Conservation (phyloP, 2,888 invertebrate species). For the Rhimphoctona megacephalus region DNA sequence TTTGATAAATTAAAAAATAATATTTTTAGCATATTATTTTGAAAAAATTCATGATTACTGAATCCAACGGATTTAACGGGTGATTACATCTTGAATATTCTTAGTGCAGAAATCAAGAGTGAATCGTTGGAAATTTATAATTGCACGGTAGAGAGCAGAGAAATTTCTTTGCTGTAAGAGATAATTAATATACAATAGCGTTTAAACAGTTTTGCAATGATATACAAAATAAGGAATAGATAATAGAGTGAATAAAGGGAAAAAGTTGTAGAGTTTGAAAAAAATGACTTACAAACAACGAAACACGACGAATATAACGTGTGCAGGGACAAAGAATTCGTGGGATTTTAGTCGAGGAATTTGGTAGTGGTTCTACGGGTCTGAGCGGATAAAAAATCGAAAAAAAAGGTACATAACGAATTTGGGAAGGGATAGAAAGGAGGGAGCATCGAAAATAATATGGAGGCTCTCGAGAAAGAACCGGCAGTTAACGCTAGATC, state of each 20-base stretch:
- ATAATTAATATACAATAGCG: background rate
- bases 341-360: conserved; percentile 1
- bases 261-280: background rate
- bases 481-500: conserved; percentile 50
- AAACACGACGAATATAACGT: conserved; percentile 1
- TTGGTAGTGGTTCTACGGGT: conserved; percentile 44
- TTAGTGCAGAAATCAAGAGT: background rate
- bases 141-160: background rate
- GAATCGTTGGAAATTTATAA: background rate
- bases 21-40: background rate
- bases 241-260: background rate
- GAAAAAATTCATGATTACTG: background rate
- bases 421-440: conserved; percentile 20
- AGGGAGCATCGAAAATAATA: conserved; percentile 2
- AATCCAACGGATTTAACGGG: background rate
- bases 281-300: background rate
- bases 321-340: background rate
- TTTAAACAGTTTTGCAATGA: background rate
- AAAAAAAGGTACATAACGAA: conserved; percentile 31
- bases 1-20: background rate
- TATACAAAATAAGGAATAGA: background rate
- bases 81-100: background rate
- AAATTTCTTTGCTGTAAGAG: background rate
- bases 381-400: conserved; percentile 31
- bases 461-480: conserved; percentile 33